Evolutionary conservation across 37 sponge, comb jelly and placozoan species (phyloP), one percentile per base, ranked within the genome.

Genomic region (Cladorhizidae sp.): DNA sequence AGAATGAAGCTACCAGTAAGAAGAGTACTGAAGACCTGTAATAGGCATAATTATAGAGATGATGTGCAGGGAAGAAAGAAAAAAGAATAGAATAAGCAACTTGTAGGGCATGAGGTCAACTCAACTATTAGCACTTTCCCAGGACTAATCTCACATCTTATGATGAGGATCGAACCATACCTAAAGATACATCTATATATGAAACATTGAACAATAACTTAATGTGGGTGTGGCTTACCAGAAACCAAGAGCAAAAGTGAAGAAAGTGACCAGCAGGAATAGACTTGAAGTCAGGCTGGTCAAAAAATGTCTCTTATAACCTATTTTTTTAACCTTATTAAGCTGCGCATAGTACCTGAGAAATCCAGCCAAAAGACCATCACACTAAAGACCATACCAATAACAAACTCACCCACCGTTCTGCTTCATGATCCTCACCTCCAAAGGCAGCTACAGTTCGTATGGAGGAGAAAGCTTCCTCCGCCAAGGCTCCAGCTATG

Each of bases 401-500:
- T 40, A 63, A 57, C 35, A 59, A 70, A 37, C 15, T 15, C 55
- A 72, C 83, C 25, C 6, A 87, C 92, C 80, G 73, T 72, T 85
- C 80, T 11, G 70, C 67, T 43, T 86, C 91, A 18, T 87, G 77
- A 11, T 61, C n/a, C 79, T 82, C 87, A 51, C 93, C 96, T 17
- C 93, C 96, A 54, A 95, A 95, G 35, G 96, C 89, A n/a, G 90
- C 91, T 68, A 96, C 97, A 43, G 97, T 96, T 31, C 94, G 71
- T 50, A 96, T 93, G 50, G 97, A 79, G 23, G 94, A 90, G 36
- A 96, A 54, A 0, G 93, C 93, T 70, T 96, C 97, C 72, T 93
- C 91, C 23, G 94, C 93, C 23, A 96, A 85, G n/a, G 79, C 80
- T 40, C 98, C 98, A 25, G 98, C 98, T 39, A 80, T 39, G 14